A percentile compares a stretch with the other conserved stretches of the same genome.
These are phyloP conservation scores for Idaea aversata DNA, from an alignment of 2,888 invertebrate genomes.

Conservation along the genomic window DNA sequence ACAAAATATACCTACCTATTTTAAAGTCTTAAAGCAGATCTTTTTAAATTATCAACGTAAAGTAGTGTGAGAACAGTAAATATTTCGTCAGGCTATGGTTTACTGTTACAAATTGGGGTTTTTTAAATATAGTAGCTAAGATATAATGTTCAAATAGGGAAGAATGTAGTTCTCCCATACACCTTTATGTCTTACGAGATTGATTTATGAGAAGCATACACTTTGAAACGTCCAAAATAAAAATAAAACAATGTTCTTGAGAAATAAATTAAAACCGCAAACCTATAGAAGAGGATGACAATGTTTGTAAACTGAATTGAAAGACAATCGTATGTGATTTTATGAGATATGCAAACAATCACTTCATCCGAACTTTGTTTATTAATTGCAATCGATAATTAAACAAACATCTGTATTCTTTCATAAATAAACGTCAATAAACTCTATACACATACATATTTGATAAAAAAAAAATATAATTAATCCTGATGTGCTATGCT, in stretches of 20 bases:
- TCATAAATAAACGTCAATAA: too few relatives aligned
- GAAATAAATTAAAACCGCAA: not conserved
- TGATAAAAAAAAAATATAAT: too few relatives aligned
- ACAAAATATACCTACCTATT: not conserved
- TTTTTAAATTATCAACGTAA: not conserved
- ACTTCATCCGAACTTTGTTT: not conserved
- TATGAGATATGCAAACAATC: not conserved
- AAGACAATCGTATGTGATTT: not conserved
- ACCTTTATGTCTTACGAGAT: too few relatives aligned
- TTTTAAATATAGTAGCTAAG: not conserved
- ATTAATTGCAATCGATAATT: not conserved
- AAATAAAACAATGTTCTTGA: not conserved
- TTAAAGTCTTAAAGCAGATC: not conserved
- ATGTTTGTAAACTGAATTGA: not conserved
- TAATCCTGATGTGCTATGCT: too few relatives aligned
- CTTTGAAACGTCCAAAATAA: too few relatives aligned
- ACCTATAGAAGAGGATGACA: not conserved
- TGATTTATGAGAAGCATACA: too few relatives aligned
- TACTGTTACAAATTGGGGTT: not conserved
- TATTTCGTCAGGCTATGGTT: not conserved
- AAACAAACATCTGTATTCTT: too few relatives aligned
- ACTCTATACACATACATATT: too few relatives aligned
- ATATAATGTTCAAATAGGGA: too few relatives aligned
- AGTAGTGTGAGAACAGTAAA: not conserved
- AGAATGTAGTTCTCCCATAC: too few relatives aligned